Evolutionary conservation across 92 coral and sea anemone genomes (phyloP), one percentile per base, ranked within the genome.

Genomic region (Porites divaricata): DNA sequence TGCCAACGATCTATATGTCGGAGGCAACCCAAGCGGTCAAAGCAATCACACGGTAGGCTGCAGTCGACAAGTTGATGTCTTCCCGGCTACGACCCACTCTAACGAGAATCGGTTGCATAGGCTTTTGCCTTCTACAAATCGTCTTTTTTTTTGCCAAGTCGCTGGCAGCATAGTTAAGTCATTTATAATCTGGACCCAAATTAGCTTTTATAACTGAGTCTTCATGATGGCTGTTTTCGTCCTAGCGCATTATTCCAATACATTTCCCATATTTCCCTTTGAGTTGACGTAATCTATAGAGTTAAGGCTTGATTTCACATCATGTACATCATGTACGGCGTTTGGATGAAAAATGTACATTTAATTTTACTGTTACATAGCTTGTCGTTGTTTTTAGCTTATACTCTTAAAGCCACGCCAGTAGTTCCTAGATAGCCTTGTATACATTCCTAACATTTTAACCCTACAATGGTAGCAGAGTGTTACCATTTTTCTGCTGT

Each of bases 41-140:
- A 48, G 35, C 79, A 19, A 82, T 82, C 9, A 71, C 79, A 72
- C 86, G 86, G 79, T 72, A 72, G 51, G 79, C 5, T 48, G 24
- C 51, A 1, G n/a, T 48, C 21, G 9, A 8, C 85, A 7, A 2
- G 68, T n/a, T 56, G 45, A 0, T 35, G 45, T 35, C 45, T 0
- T 35, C 6, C 4, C 45, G 45, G 45, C 45, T 35, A 35, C 45
- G 7, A 35, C 45, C 45, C 45, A 4, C 59, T 54, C 16, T 54
- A 54, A 54, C 59, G n/a, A 61, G 24, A 16, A 15, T 15, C 17
- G n/a, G 16, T 54, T 54, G 48, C 24, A 4, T 0, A 28, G 62
- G 58, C 48, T 6, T 64, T 17, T 77, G 17, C 17, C 28, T 52
- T 52, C 72, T 28, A 59, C 23, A 77, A 77, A 45, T 62, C 3